Conservation (phyloP, 2,113 vertebrate genomes). For the Sprattus sprattus region DNA sequence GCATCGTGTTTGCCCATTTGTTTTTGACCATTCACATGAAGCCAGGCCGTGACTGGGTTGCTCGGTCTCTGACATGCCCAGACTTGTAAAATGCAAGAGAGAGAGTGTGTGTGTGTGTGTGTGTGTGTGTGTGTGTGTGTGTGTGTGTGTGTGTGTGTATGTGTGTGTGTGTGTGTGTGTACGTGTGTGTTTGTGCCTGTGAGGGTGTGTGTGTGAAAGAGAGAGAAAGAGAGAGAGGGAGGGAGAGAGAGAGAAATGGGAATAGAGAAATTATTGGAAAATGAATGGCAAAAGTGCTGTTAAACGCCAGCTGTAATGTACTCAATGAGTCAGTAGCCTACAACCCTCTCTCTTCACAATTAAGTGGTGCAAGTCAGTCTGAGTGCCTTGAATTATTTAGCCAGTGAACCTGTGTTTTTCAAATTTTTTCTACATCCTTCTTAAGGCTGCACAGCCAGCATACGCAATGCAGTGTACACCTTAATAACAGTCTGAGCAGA, state of each 20-base stretch:
- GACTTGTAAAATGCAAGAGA: conserved; percentile 50
- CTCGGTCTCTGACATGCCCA: conserved; percentile 53
- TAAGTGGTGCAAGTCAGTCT: not conserved
- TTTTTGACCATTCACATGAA: conserved; percentile 61
- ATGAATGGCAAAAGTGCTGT: not conserved
- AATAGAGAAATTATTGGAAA: not conserved
- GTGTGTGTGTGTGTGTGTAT: not conserved
- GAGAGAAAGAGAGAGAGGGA: not conserved
- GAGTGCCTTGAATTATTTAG: not conserved
- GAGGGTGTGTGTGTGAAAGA: not conserved
- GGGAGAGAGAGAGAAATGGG: not conserved
- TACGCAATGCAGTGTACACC: not conserved
- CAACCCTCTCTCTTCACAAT: not conserved
- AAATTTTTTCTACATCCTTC: not conserved
- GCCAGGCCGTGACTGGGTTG: conserved; percentile 57
- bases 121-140: not conserved
- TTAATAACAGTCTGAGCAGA: not conserved
- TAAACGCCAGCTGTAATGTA: not conserved
- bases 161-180: not conserved
- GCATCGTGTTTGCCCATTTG: conserved; percentile 60
- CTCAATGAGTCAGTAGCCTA: not conserved
- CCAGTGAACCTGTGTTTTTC: not conserved
- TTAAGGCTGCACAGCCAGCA: too few species aligned
- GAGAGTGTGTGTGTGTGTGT: not conserved
- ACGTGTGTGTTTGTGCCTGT: not conserved